A percentile compares a stretch with the other conserved stretches of the same genome.
phyloP scores from a whole-genome alignment of 2,797 vertebrate species.

The Natrix natrix region DNA sequence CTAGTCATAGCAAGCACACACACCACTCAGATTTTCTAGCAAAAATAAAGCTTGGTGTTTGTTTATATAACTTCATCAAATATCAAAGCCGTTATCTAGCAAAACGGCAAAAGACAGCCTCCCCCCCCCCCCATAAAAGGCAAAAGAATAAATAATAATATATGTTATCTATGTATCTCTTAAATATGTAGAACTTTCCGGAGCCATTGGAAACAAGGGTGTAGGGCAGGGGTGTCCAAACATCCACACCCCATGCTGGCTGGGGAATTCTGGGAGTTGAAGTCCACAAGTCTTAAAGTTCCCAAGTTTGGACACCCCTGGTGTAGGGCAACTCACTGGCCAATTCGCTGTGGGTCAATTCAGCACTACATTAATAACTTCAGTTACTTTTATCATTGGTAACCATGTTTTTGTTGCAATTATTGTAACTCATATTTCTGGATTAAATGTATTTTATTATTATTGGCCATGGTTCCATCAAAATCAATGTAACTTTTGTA shows the following conservation, averaged over 20 bases:
- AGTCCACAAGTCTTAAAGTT: too few relatives aligned
- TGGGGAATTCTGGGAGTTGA: too few relatives aligned
- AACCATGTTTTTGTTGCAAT: not conserved
- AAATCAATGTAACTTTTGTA: not conserved
- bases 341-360: not conserved
- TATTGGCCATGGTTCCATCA: not conserved
- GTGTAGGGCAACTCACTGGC: not conserved
- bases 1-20: not conserved
- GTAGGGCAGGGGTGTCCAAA: not conserved
- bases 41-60: not conserved
- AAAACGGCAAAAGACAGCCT: not conserved
- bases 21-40: not conserved
- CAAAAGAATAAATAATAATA: not conserved
- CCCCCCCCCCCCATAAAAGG: not conserved
- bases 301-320: too few relatives aligned
- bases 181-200: not conserved
- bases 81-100: not conserved
- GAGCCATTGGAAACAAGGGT: not conserved
- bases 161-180: not conserved
- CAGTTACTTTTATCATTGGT: not conserved
- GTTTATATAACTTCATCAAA: not conserved
- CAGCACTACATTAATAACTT: not conserved
- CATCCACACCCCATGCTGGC: too few relatives aligned
- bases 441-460: not conserved
- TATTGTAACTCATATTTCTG: not conserved